phyloP scores from a whole-genome alignment of 2,113 vertebrate species.

The Lamprologus sp. region DNA sequence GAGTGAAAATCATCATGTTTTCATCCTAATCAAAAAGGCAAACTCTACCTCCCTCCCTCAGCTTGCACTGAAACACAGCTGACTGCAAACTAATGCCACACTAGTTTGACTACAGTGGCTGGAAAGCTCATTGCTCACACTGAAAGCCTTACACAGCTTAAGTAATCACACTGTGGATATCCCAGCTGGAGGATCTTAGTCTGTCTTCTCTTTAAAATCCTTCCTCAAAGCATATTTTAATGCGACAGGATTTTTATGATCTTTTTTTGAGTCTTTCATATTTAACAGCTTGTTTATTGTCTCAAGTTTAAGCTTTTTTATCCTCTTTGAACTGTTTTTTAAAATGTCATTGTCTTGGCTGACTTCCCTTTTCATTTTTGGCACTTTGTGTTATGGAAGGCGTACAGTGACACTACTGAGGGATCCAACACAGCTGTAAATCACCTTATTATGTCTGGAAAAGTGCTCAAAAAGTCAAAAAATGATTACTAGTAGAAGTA shows the following conservation, averaged over 20 bases:
- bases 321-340: background rate
- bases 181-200: background rate
- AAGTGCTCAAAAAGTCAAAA: background rate
- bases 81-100: background rate
- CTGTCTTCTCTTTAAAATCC: background rate
- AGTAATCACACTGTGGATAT: background rate
- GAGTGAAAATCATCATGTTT: background rate
- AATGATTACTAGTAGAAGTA: background rate
- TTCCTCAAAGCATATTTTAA: background rate
- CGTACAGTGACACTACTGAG: background rate
- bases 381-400: background rate
- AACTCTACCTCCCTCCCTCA: background rate
- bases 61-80: background rate
- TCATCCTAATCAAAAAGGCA: background rate
- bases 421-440: background rate
- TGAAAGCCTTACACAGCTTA: background rate
- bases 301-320: background rate
- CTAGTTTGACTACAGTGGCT: background rate
- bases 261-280: background rate
- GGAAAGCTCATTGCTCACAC: background rate
- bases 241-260: background rate
- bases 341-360: background rate
- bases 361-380: background rate
- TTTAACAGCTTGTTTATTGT: background rate
- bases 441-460: background rate